Percentiles rank a stretch among this genome's conserved stretches.
Conservation (phyloP, 2,113 vertebrate genomes). For the Chloropsis hardwickii region DNA sequence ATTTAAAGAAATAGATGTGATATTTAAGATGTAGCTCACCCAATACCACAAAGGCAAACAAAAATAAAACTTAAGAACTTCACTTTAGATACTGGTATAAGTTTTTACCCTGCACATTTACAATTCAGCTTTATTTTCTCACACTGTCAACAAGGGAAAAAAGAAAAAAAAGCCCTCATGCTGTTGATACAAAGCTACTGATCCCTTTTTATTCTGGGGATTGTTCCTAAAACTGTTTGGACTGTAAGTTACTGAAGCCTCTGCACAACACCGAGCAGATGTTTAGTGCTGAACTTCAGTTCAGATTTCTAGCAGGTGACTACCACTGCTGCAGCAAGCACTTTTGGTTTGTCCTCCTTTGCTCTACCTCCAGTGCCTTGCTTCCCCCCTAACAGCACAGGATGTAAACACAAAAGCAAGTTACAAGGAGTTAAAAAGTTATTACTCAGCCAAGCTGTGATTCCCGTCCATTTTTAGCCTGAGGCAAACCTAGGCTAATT, state of each 20-base stretch:
- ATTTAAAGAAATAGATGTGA: background rate
- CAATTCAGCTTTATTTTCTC: background rate
- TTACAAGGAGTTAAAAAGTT: slow-evolving; percentile 16
- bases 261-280: background rate
- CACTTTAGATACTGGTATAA: background rate
- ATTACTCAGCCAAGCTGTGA: background rate
- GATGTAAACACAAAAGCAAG: slow-evolving; percentile 2
- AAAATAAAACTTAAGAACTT: background rate
- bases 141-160: background rate
- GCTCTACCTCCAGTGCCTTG: background rate
- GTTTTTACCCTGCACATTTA: background rate
- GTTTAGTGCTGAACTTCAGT: background rate
- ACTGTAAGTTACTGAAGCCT: background rate
- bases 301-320: background rate
- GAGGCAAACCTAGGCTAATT: slow-evolving; percentile 44
- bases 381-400: background rate
- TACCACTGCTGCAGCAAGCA: background rate
- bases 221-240: background rate
- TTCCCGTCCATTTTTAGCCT: slow-evolving; percentile 26
- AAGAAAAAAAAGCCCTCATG: no score
- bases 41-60: background rate
- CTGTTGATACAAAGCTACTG: background rate
- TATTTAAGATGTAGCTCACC: background rate
- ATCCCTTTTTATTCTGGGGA: background rate
- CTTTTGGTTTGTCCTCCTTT: background rate